Base-by-base conservation (phyloP, 2,797 vertebrate genomes). In the Crenuchus spilurus region DNA sequence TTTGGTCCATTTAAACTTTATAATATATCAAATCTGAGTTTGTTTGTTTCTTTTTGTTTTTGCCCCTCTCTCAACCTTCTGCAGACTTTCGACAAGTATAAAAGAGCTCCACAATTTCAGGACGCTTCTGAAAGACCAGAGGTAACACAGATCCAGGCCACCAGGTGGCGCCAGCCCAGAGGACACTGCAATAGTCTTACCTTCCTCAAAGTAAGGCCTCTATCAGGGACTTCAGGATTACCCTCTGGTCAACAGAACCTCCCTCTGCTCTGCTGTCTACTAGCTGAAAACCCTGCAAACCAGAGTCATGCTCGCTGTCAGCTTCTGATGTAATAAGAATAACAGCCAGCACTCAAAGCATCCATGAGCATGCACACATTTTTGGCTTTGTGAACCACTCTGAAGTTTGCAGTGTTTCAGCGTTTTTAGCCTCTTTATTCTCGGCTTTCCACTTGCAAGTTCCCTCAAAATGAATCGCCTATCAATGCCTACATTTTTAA, bases 1-100 rank as follows among this genome's bases (percentile, higher is more conserved):
- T 37, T 37, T 10, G 10, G 4, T 10, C 35, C 35, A 4, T 37
- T 10, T 37, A 4, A 37, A 4, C 35, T 37, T 10, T 37, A 4
- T 37, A 37, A 37, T 37, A 4, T 37, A 4, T 6, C 5, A 2
- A 2, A 0, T 20, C 2, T 70, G 16, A 10, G 0, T 49, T 8
- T 24, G 6, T 16, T 4, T 28, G 9, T 71, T 28, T 35, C 14
- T 24, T 42, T 67, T 6, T 69, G 54, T 30, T 7, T 57, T 2
- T 49, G 11, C 58, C 39, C 13, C 13, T 28, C 24, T 14, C 14
- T 51, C n/a, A 18, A 13, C 18, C 3, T 2, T 5, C 84, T 83
- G 6, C 79, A 98, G 97, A 84, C 93, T 99, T 85, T 97, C 96
- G 79, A 97, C 95, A 52, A 99, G 96, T 80, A 96, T 98, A 79